Evolutionary conservation across 2,888 invertebrate species (phyloP).

Genomic region (Allacma fusca): DNA sequence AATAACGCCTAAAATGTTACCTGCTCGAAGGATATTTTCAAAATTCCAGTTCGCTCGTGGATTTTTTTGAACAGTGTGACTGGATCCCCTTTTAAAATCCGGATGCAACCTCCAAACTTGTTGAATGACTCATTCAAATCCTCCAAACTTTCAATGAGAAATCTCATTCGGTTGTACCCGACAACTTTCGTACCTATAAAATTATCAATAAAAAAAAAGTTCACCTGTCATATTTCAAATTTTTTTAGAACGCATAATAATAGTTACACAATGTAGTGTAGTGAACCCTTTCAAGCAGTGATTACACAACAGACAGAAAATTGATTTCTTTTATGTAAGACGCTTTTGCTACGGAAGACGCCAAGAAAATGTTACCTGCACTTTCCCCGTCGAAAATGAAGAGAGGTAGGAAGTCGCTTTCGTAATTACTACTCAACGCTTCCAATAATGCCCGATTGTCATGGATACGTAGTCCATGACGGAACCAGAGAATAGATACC

Average conservation of each 20-base stretch:
- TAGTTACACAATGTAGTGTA: too few relatives aligned
- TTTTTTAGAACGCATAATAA: too few relatives aligned
- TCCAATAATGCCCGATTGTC: slow-evolving; percentile 74
- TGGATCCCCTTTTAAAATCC: slow-evolving; percentile 72
- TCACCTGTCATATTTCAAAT: too few relatives aligned
- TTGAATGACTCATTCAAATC: slow-evolving; percentile 73
- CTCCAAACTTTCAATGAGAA: slow-evolving; percentile 72
- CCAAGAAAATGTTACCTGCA: slow-evolving; percentile 73
- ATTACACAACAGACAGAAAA: too few relatives aligned
- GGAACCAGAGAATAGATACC: slow-evolving; percentile 72
- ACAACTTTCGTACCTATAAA: slow-evolving; percentile 71
- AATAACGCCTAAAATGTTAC: too few relatives aligned
- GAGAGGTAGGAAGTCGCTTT: slow-evolving; percentile 69
- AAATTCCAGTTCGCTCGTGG: slow-evolving; percentile 70
- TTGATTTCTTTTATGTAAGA: too few relatives aligned
- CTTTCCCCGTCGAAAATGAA: slow-evolving; percentile 81
- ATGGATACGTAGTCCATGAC: slow-evolving; percentile 75
- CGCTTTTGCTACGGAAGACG: too few relatives aligned
- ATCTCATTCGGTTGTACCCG: slow-evolving; percentile 75
- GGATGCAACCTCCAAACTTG: slow-evolving; percentile 69
- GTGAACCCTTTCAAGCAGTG: too few relatives aligned
- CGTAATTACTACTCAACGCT: slow-evolving; percentile 66
- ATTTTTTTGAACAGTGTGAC: slow-evolving; percentile 69
- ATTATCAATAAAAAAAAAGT: too few relatives aligned
- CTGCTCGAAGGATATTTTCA: slow-evolving; percentile 65